Evolutionary conservation across 2,113 vertebrate genomes (phyloP), one percentile per base, ranked within the genome.

Genomic region (Leiothrix lutea): DNA sequence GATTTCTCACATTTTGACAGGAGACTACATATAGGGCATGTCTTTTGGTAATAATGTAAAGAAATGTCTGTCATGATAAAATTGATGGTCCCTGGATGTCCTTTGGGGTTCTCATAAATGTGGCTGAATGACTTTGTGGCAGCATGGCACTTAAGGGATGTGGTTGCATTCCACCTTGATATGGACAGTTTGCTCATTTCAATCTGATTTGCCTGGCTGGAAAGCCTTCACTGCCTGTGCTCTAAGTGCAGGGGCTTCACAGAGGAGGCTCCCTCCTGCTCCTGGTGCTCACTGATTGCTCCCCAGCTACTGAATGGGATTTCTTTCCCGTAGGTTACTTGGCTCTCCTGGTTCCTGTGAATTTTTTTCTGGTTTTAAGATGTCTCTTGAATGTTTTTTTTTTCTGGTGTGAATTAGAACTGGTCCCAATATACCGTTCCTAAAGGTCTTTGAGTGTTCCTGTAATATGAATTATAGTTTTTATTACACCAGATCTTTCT

Each of bases 51-150:
- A 92, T 90, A 90, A 89, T 91, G 85, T 89, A 93, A 87, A 94
- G 83, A 94, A 92, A 93, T 85, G 54, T 82, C 69, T 81, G 88
- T 86, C 40, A 95, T 97, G 94, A 82, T 88, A 35, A 96, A 95
- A 96, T 86, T 94, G 95, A 92, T 97, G 91, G 89, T 97, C 96
- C 97, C 96, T 97, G 97, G 86, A 73, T 97, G 97, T 98, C 97
- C 96, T 97, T 97, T 77, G 97, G 86, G 94, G 88, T 97, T 97
- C 96, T 81, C 79, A 71, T 87, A 80, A 80, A 58, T 19, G 74
- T 65, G 86, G 47, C 88, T 96, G 69, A 92, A 65, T 94, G 86
- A 44, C 87, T 82, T 78, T 89, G 89, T 94, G 88, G 91, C 64
- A 61, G 44, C 40, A 71, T 66, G 80, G 58, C 24, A 50, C 42